phyloP scores from a whole-genome alignment of 2,888 invertebrate species.

The Dione juno region DNA sequence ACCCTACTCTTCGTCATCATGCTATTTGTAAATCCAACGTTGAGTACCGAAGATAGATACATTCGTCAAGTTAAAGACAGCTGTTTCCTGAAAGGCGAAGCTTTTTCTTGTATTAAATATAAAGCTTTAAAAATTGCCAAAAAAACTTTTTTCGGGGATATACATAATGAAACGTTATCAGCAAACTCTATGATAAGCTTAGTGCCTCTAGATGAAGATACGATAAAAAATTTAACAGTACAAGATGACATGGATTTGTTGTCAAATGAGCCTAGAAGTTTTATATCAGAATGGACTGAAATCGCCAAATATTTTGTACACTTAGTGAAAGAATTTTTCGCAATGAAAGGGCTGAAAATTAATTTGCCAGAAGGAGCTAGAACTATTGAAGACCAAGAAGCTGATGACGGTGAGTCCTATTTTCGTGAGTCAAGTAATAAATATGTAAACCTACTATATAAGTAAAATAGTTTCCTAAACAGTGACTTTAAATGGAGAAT shows the following conservation, averaged over 20 bases:
- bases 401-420: conserved; percentile 58
- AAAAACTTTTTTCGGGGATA: conserved; percentile 68
- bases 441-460: too few species aligned
- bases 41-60: conserved; percentile 67
- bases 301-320: conserved; percentile 74
- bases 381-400: conserved; percentile 68
- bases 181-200: conserved; percentile 69
- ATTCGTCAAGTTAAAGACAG: conserved; percentile 73
- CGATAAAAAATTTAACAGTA: conserved; percentile 57
- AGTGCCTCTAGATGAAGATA: conserved; percentile 69
- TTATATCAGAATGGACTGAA: conserved; percentile 76
- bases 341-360: conserved; percentile 71
- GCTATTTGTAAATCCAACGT: conserved; percentile 9
- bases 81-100: conserved; percentile 71
- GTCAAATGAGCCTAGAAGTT: conserved; percentile 62
- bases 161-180: conserved; percentile 65
- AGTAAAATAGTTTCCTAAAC: too few species aligned
- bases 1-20: conserved; percentile 32
- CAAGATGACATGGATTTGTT: conserved; percentile 55
- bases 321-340: conserved; percentile 72
- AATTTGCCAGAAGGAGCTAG: conserved; percentile 75
- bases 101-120: conserved; percentile 74
- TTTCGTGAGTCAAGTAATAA: too few species aligned
- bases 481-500: too few species aligned
- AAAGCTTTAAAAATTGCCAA: conserved; percentile 75